Evolutionary conservation across 2,888 invertebrate species (phyloP), one percentile per base, ranked within the genome.

Genomic region (Lasius platythorax): DNA sequence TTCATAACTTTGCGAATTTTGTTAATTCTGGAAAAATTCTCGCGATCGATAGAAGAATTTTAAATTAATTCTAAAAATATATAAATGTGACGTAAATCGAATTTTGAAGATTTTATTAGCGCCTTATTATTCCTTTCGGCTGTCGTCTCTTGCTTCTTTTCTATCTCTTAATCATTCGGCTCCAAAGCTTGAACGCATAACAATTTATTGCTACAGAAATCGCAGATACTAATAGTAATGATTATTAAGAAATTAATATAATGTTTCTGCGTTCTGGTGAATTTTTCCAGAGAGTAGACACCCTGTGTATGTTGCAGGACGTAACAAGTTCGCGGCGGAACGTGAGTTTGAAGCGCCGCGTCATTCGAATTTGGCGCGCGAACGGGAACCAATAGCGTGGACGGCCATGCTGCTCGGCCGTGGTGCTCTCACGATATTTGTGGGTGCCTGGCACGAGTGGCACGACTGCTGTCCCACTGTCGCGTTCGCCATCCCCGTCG

Each of bases 381-480:
- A 53, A 40, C 40, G 74, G 37, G 67, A 5, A 74, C 76, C 67
- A 50, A 76, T 76, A 18, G 11, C 37, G 74, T 18, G 15, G 58
- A 30, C 88, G 58, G 91, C 90, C 91, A 91, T 91, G 85, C 89
- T 90, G 84, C 28, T 67, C 50, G 58, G 43, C 76, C 86, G 37
- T 37, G 50, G 70, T 86, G 64, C 67, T 82, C 85, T 85, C 86
- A 90, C 83, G 87, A 92, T 92, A 91, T 92, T 90, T 91, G 88
- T 91, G 90, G 90, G 90, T 89, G 90, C 86, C 87, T 91, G 91
- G 88, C 87, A 90, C 89, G 87, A 76, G 85, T 84, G 85, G 88
- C 87, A 90, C 89, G 87, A 76, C 85, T 84, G 85, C 87, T 86
- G 87, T 87, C 83, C 70, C 84, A 73, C 82, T 72, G 37, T 50